Conservation (phyloP, 2,797 vertebrate genomes). For the Morus bassanus region DNA sequence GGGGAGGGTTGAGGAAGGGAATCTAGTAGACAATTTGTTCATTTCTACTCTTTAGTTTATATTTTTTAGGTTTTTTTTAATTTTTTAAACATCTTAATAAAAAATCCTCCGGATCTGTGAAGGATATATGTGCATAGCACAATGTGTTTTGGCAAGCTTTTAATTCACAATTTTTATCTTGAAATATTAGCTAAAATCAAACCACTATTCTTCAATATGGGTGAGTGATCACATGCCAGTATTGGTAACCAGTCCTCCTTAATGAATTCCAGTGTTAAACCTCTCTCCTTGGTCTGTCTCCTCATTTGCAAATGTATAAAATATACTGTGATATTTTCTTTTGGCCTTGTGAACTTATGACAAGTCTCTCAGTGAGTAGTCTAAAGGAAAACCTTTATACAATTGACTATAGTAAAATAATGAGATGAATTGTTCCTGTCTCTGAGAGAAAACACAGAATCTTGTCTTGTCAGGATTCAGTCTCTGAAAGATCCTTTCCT, state of each 20-base stretch:
- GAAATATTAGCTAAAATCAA: neutral
- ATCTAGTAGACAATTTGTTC: slow-evolving; percentile 55
- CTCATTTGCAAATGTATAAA: slow-evolving; percentile 5
- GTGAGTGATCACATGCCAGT: neutral
- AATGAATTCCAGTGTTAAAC: neutral
- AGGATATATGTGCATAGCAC: neutral
- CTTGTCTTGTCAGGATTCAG: neutral
- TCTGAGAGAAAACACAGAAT: neutral
- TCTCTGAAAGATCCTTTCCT: neutral
- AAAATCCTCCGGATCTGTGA: neutral
- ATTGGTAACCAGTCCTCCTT: neutral
- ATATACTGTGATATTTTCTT: slow-evolving; percentile 11
- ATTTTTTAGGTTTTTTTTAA: neutral
- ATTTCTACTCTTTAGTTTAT: neutral
- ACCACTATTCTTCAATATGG: neutral
- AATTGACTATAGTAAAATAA: slow-evolving; percentile 4
- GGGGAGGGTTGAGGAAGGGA: neutral
- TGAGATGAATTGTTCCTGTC: neutral
- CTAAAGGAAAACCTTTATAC: neutral
- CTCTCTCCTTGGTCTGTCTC: neutral
- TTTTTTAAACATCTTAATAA: neutral
- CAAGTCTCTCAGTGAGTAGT: neutral
- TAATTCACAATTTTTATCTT: neutral
- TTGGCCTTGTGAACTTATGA: neutral
- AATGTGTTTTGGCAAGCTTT: neutral